These are phyloP conservation scores for Alviniconcha marisindica DNA, from an alignment of 1,140 invertebrate species.

Conservation along the genomic window DNA sequence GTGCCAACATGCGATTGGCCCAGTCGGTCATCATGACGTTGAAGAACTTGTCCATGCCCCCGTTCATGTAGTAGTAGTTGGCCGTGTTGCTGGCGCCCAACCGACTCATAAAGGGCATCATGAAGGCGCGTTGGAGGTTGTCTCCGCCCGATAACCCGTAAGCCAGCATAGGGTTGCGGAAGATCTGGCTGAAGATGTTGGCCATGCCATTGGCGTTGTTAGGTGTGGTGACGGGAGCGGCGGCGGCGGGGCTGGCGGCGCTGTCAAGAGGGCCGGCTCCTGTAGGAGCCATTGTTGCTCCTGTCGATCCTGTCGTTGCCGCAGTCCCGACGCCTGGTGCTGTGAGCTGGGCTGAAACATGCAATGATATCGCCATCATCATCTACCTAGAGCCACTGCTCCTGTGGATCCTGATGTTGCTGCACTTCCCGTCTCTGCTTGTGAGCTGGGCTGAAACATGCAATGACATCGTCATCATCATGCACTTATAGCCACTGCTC, in stretches of 20 bases:
- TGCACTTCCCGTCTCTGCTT: not conserved
- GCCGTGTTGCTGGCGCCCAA: not conserved
- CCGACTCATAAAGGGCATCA: not conserved
- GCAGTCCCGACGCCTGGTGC: not conserved
- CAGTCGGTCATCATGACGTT: not conserved
- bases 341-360: not conserved
- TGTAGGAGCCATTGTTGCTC: too few relatives aligned
- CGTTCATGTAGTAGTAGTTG: not conserved
- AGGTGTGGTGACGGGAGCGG: not conserved
- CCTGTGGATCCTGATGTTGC: not conserved
- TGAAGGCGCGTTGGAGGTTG: not conserved
- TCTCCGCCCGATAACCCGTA: conserved; percentile 5
- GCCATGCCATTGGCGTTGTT: not conserved
- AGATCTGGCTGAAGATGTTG: not conserved
- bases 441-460: not conserved
- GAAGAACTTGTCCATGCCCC: conserved; percentile 11
- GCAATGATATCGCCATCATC: too few relatives aligned
- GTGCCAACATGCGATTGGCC: not conserved
- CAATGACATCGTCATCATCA: too few relatives aligned
- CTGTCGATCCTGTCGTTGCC: not conserved
- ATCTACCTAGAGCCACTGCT: too few relatives aligned
- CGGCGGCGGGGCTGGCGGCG: not conserved
- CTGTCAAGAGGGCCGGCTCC: not conserved
- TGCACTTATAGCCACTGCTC: too few relatives aligned
- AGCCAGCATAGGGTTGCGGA: not conserved